Conservation (phyloP, 2,888 invertebrate genomes). For the Tetropium fuscum region DNA sequence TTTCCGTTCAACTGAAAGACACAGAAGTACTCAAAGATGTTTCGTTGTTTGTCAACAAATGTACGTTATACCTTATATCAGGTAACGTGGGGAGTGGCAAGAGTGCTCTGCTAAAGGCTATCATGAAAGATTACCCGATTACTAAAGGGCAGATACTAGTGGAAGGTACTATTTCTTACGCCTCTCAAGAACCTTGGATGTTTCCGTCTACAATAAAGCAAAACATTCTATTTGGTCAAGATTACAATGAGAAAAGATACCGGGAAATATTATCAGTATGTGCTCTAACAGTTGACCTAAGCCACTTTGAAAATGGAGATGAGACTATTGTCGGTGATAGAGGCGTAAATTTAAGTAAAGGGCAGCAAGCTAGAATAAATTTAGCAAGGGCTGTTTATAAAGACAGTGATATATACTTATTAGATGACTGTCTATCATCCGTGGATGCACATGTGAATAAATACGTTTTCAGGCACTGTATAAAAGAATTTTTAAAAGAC, state of each 20-base stretch:
- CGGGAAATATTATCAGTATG: slow-evolving; percentile 63
- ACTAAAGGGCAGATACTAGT: slow-evolving; percentile 45
- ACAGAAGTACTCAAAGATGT: slow-evolving; percentile 63
- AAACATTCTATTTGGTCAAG: slow-evolving; percentile 61
- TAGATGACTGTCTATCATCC: slow-evolving; percentile 55
- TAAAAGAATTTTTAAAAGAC: slow-evolving; percentile 52
- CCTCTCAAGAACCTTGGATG: slow-evolving; percentile 57
- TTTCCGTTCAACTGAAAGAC: slow-evolving; percentile 48
- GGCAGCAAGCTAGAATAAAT: slow-evolving; percentile 64
- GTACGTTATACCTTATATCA: slow-evolving; percentile 69
- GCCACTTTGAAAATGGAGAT: slow-evolving; percentile 57
- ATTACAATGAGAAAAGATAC: slow-evolving; percentile 58
- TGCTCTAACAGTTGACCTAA: slow-evolving; percentile 68
- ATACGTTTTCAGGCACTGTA: slow-evolving; percentile 52
- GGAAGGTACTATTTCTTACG: slow-evolving; percentile 54
- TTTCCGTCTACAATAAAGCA: slow-evolving; percentile 56
- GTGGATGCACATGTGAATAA: slow-evolving; percentile 51
- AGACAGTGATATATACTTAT: slow-evolving; percentile 54
- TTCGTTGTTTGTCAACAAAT: slow-evolving; percentile 62
- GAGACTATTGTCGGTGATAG: slow-evolving; percentile 73
- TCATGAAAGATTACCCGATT: slow-evolving; percentile 50
- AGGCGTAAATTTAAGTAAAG: slow-evolving; percentile 74
- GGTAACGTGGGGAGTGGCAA: slow-evolving; percentile 69
- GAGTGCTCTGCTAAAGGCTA: slow-evolving; percentile 52
- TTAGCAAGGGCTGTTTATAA: slow-evolving; percentile 56